Evolutionary conservation across 2,113 vertebrate genomes (phyloP), one percentile per base, ranked within the genome.

Genomic region (Cyrtonyx montezumae): DNA sequence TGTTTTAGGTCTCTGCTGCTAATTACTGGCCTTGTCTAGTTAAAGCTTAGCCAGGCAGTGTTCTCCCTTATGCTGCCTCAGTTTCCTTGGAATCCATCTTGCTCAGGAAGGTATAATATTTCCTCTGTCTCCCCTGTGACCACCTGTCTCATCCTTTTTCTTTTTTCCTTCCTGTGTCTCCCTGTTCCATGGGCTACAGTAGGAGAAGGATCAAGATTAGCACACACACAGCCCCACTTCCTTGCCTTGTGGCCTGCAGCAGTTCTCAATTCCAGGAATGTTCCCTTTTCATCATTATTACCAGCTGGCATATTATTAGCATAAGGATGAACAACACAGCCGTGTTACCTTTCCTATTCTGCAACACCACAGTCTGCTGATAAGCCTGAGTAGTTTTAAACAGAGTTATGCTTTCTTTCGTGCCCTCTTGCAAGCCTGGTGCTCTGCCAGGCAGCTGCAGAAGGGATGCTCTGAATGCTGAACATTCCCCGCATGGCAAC

Each of bases 391-490:
- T 21, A 66, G 49, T 91, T 86, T 90, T 69, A 91, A 83, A 75
- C 18, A 36, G 71, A 69, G 69, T 51, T 93, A 23, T 73, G 45
- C 49, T 69, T 88, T 65, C 84, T 73, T 59, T 68, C 5, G 1
- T 84, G 70, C 63, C 68, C 79, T 92, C 71, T 73, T 79, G 65
- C 59, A 74, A 36, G 40, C 28, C 42, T 73, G 94, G 77, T 86
- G 43, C 73, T 93, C 59, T 94, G 85, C 90, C 90, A 95, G 90
- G 80, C 9, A 6, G 69, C 77, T 88, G 71, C 67, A 69, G 75
- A 71, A 62, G 2, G 36, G 74, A 61, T 73, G 56, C 49, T 55
- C 43, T 26, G 70, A 90, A 67, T 48, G 48, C 74, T 62, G 83
- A 86, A 61, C 56, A 40, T 23, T 93, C 86, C 90, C 85, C 25